Base-by-base conservation (phyloP, 2,113 vertebrate genomes). In the Archilochus colubris region DNA sequence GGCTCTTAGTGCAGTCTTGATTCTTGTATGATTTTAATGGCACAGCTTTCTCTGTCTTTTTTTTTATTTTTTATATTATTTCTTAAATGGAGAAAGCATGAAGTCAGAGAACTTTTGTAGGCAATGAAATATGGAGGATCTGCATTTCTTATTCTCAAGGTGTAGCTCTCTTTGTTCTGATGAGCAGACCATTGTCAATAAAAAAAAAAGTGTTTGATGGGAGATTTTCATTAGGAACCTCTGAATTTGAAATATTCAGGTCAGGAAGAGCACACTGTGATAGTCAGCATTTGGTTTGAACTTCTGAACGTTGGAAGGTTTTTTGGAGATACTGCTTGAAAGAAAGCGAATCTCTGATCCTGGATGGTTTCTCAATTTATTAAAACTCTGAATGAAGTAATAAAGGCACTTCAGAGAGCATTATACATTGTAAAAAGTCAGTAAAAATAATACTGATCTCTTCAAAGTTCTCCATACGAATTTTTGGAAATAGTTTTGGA, bases 21-120 rank as follows among this genome's bases (percentile, higher is more conserved):
- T 95, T 94, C 95, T 86, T 17, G 3, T 44, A 48, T 86, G 90
- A 96, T 91, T 91, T 93, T 96, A 96, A 95, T 96, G 88, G 85
- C 46, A 88, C 93, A 78, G 82, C 92, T 78, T 81, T 85, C 69
- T 48, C 57, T 13, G 10, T 66, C 25, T 2, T 16, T 68, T 77
- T 91, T 72, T 23, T 54, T 44, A 44, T 48, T 44, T 54, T 93
- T 40, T 89, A 40, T 40, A 40, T 54, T 55, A 28, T 44, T 48
- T 93, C 33, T 89, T 91, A 31, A 92, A 20, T 31, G 78, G 70
- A 93, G 57, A 33, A 95, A 89, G 91, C 85, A 36, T 66, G 82
- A 81, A 95, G 91, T 93, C 93, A 83, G 84, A 58, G 91, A 75
- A 94, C 91, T 69, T 75, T 93, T 93, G 64, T 97, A 63, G 1